A percentile compares a stretch with the other conserved stretches of the same genome.
Conservation (phyloP, 2,888 invertebrate genomes). For the Drosophila cracens region DNA sequence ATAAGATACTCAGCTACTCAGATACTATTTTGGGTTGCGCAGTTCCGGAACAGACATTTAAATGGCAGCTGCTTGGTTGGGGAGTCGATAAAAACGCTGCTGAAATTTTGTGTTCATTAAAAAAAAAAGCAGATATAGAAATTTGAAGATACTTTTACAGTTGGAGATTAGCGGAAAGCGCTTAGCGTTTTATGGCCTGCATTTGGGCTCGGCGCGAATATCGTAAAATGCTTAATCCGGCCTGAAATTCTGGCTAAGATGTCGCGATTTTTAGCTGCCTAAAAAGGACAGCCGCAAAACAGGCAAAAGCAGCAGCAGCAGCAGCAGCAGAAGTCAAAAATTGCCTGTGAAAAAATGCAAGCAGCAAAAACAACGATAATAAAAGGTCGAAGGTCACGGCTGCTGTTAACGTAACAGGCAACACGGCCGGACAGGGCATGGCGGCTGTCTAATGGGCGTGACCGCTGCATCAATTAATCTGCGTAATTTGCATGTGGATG, state of each 20-base stretch:
- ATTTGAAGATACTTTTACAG: conserved; percentile 12
- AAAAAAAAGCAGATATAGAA: conserved; percentile 8
- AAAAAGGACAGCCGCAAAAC: conserved; percentile 52
- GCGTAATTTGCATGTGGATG: conserved; percentile 71
- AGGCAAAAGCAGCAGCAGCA: conserved; percentile 13
- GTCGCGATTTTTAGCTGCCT: conserved; percentile 65
- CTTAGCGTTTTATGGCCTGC: conserved; percentile 74
- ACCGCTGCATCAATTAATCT: conserved; percentile 67
- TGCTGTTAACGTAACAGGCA: conserved; percentile 40
- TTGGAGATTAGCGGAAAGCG: conserved; percentile 65
- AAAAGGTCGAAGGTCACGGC: conserved; percentile 76
- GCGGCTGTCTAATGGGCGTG: conserved; percentile 62
- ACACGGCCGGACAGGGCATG: not conserved
- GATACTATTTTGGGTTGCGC: conserved; percentile 42
- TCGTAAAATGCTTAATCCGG: conserved; percentile 68
- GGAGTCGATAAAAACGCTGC: not conserved
- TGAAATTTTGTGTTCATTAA: conserved; percentile 39
- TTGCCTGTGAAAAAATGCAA: conserved; percentile 64
- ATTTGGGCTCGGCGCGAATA: conserved; percentile 32
- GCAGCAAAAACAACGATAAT: conserved; percentile 23
- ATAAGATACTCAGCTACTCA: conserved; percentile 26
- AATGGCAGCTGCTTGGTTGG: conserved; percentile 39
- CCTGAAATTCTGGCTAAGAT: conserved; percentile 65
- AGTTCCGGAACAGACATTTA: conserved; percentile 41
- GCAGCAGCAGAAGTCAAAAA: conserved; percentile 31